phyloP scores from a whole-genome alignment of 2,888 invertebrate species.

The Cerastis rubricosa region DNA sequence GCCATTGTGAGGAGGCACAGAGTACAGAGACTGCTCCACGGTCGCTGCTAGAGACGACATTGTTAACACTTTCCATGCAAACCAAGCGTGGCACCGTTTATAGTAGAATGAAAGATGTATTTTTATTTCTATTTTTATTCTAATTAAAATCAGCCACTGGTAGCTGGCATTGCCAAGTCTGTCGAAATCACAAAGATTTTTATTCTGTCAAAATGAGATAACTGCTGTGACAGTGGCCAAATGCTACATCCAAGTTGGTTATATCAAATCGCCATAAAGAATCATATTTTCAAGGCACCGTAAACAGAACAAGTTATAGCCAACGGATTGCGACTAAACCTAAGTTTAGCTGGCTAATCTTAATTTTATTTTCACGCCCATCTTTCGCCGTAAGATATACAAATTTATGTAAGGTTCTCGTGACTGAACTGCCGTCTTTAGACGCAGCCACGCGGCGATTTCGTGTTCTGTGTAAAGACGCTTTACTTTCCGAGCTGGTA shows the following conservation, averaged over 20 bases:
- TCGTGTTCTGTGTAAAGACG: background rate
- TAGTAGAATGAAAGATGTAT: no score
- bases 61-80: no score
- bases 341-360: background rate
- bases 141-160: no score
- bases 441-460: background rate
- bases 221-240: background rate
- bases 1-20: background rate
- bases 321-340: background rate
- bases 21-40: background rate
- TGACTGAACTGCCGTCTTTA: background rate
- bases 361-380: background rate
- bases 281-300: background rate
- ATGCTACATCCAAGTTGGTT: background rate
- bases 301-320: background rate
- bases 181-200: background rate
- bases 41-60: background rate
- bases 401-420: background rate
- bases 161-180: background rate
- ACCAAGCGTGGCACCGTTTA: background rate
- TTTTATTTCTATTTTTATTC: no score
- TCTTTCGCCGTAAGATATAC: background rate
- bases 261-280: background rate
- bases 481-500: constrained; percentile 18
- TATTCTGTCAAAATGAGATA: background rate